Conservation (phyloP, 2,113 vertebrate species). For the Poeciliopsis prolifica region DNA sequence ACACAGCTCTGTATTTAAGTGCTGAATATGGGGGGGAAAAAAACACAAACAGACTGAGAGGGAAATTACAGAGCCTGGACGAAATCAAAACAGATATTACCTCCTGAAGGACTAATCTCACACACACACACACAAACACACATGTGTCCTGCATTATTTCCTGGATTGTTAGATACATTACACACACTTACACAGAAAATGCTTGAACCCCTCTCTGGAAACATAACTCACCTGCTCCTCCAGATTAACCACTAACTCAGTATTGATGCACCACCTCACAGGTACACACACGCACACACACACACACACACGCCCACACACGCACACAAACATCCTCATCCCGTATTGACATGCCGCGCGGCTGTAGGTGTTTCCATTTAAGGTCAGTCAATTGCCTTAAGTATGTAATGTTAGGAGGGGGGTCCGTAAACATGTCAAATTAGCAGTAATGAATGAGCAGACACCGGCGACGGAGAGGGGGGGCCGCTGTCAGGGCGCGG, state of each 20-base stretch:
- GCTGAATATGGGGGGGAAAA: constrained; percentile 87
- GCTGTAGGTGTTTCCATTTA: constrained; percentile 80
- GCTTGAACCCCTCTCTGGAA: constrained; percentile 33
- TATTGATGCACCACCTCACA: constrained; percentile 71
- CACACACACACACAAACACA: constrained; percentile 8
- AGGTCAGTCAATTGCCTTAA: constrained; percentile 80
- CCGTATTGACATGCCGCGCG: constrained; percentile 68
- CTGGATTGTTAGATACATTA: constrained; percentile 63
- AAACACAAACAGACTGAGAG: constrained; percentile 60
- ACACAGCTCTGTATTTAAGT: constrained; percentile 90
- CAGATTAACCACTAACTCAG: constrained; percentile 71
- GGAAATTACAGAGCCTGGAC: constrained; percentile 30
- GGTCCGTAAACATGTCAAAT: constrained; percentile 81
- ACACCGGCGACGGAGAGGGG: constrained; percentile 43
- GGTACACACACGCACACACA: constrained; percentile 31
- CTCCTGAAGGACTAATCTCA: constrained; percentile 58
- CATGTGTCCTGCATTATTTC: constrained; percentile 40
- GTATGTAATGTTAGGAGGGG: constrained; percentile 80
- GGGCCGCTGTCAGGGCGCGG: constrained; percentile 70
- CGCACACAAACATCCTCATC: constrained; percentile 67
- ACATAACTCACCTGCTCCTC: constrained; percentile 74
- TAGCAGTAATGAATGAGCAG: constrained; percentile 80
- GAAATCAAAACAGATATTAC: constrained; percentile 72
- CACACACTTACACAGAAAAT: constrained; percentile 64
- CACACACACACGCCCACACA: constrained; percentile 33